Base-by-base conservation (phyloP, 1,140 invertebrate genomes). In the Drosophila aff. region DNA sequence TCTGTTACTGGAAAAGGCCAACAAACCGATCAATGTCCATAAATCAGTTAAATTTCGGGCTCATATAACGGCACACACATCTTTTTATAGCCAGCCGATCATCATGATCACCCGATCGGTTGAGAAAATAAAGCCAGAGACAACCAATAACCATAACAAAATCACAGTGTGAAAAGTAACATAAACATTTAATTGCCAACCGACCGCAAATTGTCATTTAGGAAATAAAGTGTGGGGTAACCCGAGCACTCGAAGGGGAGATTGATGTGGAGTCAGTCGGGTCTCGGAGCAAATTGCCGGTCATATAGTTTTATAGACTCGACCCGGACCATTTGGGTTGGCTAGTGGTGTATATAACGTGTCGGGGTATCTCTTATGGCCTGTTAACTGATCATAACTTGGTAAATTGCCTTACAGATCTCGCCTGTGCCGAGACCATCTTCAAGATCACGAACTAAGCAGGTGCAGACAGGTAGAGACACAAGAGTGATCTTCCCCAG, bases 181-280 rank as follows among this genome's bases (percentile, higher is more conserved):
- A 85, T 84, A 84, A 84, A 84, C 47, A 74, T 85, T 84, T 84
- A 84, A 85, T 77, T 85, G 74, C 82, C 81, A 50, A 62, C 64
- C 66, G 60, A 62, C 47, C 71, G 40, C 71, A 73, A 73, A 73
- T 73, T 67, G 63, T 74, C 76, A 76, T 85, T 78, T 82, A 57
- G 40, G 38, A 57, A 44, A 18, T n/a, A 8, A 82, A 59, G 57
- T 41, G 23, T n/a, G 61, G 68, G 43, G 68, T 72, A 71, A 72
- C 66, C 62, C 28, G 68, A 73, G 71, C 57, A 52, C 26, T 40
- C 28, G 55, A 73, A 72, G 67, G 67, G 71, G 68, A 73, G 71
- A 60, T 73, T 59, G 52, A 73, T 73, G 66, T 50, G n/a, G 69
- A 40, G 52, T 33, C 41, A 23, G n/a, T 44, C 9, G n/a, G 38